phyloP scores from a whole-genome alignment of 2,113 vertebrate genomes.

The Neodontobutis hainanensis region DNA sequence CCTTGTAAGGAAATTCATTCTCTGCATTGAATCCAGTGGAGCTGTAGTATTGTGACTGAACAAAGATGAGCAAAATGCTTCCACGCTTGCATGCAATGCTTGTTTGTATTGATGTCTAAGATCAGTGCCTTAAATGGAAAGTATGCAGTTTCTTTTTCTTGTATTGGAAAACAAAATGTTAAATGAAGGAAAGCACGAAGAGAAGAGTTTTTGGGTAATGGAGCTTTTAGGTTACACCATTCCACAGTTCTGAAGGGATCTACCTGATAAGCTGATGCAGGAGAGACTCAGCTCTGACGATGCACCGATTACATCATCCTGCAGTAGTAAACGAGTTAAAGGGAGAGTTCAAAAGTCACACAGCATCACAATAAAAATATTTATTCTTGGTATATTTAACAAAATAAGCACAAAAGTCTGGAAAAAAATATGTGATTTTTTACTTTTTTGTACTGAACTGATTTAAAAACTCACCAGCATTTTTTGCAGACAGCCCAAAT shows the following conservation, averaged over 20 bases:
- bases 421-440: neutral
- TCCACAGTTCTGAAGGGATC: conserved; percentile 7
- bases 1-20: too few species aligned
- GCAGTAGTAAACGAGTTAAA: neutral
- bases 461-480: conserved; percentile 73
- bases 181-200: too few species aligned
- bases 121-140: too few species aligned
- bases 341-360: too few species aligned
- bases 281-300: conserved; percentile 80
- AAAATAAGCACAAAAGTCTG: neutral
- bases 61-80: too few species aligned
- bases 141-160: too few species aligned
- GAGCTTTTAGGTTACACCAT: neutral
- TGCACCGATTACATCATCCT: conserved; percentile 75
- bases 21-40: too few species aligned
- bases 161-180: too few species aligned
- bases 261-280: conserved; percentile 84
- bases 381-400: neutral
- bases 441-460: neutral
- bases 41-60: too few species aligned
- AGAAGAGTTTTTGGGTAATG: too few species aligned
- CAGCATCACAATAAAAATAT: neutral
- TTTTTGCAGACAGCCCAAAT: conserved; percentile 63
- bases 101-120: too few species aligned
- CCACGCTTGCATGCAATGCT: too few species aligned